Base-by-base conservation (phyloP, 2,797 vertebrate genomes). In the Coilia nasus region DNA sequence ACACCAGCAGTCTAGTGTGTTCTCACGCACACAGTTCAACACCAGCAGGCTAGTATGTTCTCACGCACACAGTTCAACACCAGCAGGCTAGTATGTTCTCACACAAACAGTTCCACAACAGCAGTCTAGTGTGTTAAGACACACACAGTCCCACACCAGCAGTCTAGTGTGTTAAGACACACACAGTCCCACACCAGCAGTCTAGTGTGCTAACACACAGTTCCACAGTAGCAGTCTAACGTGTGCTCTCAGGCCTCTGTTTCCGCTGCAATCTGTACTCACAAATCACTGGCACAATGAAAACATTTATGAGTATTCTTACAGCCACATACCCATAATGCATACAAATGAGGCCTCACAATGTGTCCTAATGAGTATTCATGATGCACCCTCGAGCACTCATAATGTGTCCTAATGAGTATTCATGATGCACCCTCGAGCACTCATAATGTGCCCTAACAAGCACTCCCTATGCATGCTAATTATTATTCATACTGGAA, bases 221-320 rank as follows among this genome's bases (percentile, higher is more conserved):
- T 21, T 19, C 5, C 21, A 60, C 3, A n/a, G 19, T 41, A 41
- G 2, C 35, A 2, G 35, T 41, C 2, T 2, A 41, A 5, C 5
- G 35, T 25, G 60, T 11, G 9, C 23, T n/a, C 59, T n/a, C 19
- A 11, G 60, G n/a, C 25, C 10, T 1, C 60, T 25, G 23, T 6
- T 62, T 64, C 60, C 28, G 25, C 23, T 64, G 9, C 12, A 64
- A 64, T 64, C 62, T 64, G 62, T 64, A 0, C 23, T 64, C 62
- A 64, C 62, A 64, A 64, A 64, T 64, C 62, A 64, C 62, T 14
- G 10, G 10, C 62, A 64, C 62, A 64, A 64, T 28, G 62, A 28
- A 64, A 64, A 28, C 23, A 64, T 64, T 64, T 64, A 64, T 64
- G 62, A 64, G 23, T n/a, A 64, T 64, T 64, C 62, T 28, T 28